Conservation (phyloP, 2,113 vertebrate genomes). For the Climacteris rufus region DNA sequence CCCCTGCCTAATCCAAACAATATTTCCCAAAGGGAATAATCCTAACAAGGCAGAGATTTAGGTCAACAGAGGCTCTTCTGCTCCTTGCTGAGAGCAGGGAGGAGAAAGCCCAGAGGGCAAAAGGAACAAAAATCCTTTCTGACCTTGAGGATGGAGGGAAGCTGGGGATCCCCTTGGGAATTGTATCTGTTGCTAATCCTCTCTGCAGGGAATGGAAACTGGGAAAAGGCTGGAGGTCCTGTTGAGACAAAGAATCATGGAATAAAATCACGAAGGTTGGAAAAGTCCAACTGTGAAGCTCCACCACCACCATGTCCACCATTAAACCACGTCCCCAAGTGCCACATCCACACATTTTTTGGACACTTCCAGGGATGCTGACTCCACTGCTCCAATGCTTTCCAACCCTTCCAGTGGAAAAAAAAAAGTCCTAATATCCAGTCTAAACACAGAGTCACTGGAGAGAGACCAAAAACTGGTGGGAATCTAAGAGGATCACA, state of each 20-base stretch:
- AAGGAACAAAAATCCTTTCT: neutral
- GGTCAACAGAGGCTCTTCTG: neutral
- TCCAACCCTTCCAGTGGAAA: too few species aligned
- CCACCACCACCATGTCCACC: neutral
- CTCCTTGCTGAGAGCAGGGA: neutral
- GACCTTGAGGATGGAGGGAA: neutral
- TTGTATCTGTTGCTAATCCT: neutral
- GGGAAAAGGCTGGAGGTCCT: too few species aligned
- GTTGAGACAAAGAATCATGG: neutral
- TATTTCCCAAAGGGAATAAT: neutral
- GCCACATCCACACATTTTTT: neutral
- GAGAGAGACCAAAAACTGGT: neutral
- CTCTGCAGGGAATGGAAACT: neutral
- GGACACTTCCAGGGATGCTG: neutral
- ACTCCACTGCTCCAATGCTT: neutral
- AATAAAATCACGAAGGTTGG: neutral
- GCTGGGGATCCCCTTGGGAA: neutral
- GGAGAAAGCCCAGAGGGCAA: neutral
- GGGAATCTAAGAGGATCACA: neutral
- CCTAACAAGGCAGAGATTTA: neutral
- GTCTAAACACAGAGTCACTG: neutral
- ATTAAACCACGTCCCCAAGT: too few species aligned
- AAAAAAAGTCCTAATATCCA: neutral
- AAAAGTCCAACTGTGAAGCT: slow-evolving; percentile 24
- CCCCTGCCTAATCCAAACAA: neutral